These are phyloP conservation scores for Cynopterus sphinx DNA, from an alignment of 2,797 vertebrate species.

Conservation along the genomic window DNA sequence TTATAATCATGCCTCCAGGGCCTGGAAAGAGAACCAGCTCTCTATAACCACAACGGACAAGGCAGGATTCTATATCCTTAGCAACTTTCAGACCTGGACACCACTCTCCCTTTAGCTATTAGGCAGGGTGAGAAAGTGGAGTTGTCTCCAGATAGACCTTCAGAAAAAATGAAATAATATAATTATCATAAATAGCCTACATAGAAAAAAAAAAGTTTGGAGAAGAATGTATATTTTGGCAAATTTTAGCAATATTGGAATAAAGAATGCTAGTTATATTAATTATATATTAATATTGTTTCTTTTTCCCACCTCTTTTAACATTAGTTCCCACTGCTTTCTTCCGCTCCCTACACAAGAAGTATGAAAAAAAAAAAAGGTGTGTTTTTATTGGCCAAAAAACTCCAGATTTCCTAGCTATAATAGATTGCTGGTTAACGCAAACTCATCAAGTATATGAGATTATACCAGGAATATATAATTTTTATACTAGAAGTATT, in stretches of 20 bases:
- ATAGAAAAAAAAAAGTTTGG: not conserved
- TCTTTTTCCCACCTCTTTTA: not conserved
- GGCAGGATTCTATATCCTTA: not conserved
- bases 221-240: not conserved
- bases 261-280: not conserved
- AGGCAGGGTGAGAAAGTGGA: not conserved
- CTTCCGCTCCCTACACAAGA: not conserved
- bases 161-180: not conserved
- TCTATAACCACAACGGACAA: not conserved
- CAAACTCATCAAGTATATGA: not conserved
- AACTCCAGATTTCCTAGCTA: not conserved
- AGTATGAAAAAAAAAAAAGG: not conserved
- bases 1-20: not conserved
- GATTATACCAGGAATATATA: not conserved
- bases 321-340: not conserved
- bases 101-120: not conserved
- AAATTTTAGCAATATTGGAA: not conserved
- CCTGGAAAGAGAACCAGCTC: not conserved
- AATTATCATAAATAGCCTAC: not conserved
- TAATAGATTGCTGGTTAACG: not conserved
- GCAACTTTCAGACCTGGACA: not conserved
- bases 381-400: not conserved
- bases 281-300: not conserved
- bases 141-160: not conserved
- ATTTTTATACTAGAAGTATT: not conserved